phyloP scores from a whole-genome alignment of 2,888 invertebrate genomes.

The Hirtodrosophila trivittata region DNA sequence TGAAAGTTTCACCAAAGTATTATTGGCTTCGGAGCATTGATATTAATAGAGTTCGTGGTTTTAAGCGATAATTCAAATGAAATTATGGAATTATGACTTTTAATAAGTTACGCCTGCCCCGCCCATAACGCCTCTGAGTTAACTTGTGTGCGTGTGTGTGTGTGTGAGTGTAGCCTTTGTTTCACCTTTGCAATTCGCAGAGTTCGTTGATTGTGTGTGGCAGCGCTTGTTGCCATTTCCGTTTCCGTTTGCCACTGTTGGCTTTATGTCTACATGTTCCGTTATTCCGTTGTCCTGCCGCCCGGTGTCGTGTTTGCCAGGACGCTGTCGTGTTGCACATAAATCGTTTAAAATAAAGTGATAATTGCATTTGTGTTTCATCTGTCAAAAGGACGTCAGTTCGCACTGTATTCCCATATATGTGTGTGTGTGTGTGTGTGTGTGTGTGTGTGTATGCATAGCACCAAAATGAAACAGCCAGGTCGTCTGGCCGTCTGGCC shows the following conservation, averaged over 20 bases:
- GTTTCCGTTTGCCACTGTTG: conserved; percentile 69
- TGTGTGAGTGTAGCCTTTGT: conserved; percentile 11
- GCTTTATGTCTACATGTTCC: conserved; percentile 70
- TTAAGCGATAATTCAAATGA: too few relatives aligned
- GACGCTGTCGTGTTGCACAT: conserved; percentile 64
- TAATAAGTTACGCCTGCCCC: too few relatives aligned
- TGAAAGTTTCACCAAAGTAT: too few relatives aligned
- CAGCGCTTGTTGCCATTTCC: conserved; percentile 77
- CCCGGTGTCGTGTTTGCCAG: conserved; percentile 42
- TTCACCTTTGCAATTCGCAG: conserved; percentile 29
- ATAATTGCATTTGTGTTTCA: conserved; percentile 80
- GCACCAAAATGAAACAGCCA: conserved; percentile 22
- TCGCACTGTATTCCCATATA: conserved; percentile 21
- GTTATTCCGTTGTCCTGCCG: conserved; percentile 25
- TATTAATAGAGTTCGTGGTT: too few relatives aligned
- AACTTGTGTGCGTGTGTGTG: not conserved
- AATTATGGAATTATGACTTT: too few relatives aligned
- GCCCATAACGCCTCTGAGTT: not conserved
- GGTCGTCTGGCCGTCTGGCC: not conserved
- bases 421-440: conserved; percentile 19
- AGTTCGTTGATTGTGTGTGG: conserved; percentile 25
- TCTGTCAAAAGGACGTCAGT: conserved; percentile 76
- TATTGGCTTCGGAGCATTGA: too few relatives aligned
- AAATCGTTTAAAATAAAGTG: conserved; percentile 80
- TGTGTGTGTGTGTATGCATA: conserved; percentile 4